Conservation (phyloP, 2,797 vertebrate species). For the Dicrostonyx torquatus region DNA sequence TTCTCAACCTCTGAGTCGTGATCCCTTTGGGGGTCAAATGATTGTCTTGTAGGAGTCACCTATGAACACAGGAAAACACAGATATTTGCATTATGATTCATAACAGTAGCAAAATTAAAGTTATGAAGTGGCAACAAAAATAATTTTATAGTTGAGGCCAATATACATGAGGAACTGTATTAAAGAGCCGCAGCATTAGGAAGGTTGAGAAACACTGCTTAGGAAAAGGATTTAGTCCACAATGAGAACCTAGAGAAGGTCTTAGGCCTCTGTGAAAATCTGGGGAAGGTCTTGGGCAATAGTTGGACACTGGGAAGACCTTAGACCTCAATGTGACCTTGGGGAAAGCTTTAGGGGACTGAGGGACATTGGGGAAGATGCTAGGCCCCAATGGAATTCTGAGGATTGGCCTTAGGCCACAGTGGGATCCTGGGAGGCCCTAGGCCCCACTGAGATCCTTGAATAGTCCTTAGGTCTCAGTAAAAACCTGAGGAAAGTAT, state of each 20-base stretch:
- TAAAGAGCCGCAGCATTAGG: background rate
- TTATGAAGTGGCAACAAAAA: background rate
- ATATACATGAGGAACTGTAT: background rate
- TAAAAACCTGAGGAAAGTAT: background rate
- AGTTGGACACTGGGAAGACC: background rate
- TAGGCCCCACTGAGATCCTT: background rate
- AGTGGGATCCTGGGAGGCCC: background rate
- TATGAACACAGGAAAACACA: background rate
- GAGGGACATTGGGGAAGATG: background rate
- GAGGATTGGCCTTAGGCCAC: background rate
- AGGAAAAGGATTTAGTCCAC: background rate
- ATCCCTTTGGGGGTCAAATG: background rate
- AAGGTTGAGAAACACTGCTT: background rate
- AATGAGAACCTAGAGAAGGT: too few species aligned
- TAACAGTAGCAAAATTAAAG: background rate
- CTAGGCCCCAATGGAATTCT: background rate
- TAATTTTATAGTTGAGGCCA: background rate
- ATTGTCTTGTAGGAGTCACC: background rate
- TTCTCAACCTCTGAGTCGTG: background rate
- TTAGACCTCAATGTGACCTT: too few species aligned
- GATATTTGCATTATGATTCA: background rate
- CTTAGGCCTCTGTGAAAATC: too few species aligned
- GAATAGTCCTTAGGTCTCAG: background rate
- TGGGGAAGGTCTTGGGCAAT: background rate
- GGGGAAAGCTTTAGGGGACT: background rate